These are phyloP conservation scores for Oceanodroma tethys DNA, from an alignment of 2,113 vertebrate species.

Conservation along the genomic window DNA sequence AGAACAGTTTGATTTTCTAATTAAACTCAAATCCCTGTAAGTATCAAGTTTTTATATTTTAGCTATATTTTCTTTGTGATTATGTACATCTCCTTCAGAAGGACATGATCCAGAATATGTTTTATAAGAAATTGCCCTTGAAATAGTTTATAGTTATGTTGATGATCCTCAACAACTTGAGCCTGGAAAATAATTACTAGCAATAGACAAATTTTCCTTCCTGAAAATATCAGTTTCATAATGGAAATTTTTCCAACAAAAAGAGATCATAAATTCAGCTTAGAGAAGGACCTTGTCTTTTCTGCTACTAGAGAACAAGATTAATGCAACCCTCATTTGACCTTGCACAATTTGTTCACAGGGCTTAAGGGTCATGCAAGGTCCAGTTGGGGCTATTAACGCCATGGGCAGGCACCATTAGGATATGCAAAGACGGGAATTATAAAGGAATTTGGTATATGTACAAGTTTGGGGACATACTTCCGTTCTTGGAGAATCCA, in stretches of 20 bases:
- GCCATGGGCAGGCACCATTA: not conserved
- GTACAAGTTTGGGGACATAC: not conserved
- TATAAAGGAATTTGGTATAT: not conserved
- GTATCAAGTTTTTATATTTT: constrained; percentile 55
- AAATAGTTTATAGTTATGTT: not conserved
- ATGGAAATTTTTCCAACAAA: not conserved
- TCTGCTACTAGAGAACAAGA: not conserved
- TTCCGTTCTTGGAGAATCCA: not conserved
- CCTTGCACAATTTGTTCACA: not conserved
- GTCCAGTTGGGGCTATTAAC: not conserved
- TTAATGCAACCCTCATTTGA: not conserved
- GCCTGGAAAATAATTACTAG: not conserved
- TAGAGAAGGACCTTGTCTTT: not conserved
- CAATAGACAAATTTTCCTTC: not conserved
- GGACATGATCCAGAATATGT: not conserved
- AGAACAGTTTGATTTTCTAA: constrained; percentile 89
- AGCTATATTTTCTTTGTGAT: not conserved
- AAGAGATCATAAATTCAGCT: not conserved
- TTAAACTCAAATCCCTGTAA: constrained; percentile 93
- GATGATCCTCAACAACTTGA: not conserved
- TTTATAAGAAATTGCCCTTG: not conserved
- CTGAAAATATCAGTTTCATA: not conserved
- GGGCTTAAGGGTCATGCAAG: not conserved
- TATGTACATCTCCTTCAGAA: not conserved
- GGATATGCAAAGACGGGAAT: not conserved